Conservation (phyloP, 2,113 vertebrate species). For the Halichoerus grypus region DNA sequence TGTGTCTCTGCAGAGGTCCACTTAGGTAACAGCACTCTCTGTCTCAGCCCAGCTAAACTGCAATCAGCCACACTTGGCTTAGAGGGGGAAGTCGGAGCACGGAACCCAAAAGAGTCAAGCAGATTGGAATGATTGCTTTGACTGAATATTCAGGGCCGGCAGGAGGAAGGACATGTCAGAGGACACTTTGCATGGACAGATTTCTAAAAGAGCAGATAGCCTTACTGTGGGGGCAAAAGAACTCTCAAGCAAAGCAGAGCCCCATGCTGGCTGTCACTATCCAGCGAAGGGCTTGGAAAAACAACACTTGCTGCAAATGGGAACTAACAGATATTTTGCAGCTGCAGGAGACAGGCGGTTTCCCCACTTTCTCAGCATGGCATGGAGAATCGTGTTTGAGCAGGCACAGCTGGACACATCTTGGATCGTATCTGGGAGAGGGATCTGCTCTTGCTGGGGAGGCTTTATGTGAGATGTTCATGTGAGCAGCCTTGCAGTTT, state of each 20-base stretch:
- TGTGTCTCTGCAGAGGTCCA: background rate
- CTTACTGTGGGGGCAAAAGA: background rate
- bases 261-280: background rate
- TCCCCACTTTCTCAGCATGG: background rate
- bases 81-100: background rate
- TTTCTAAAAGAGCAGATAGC: background rate
- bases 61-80: background rate
- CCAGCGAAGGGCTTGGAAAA: background rate
- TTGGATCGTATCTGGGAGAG: background rate
- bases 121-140: background rate
- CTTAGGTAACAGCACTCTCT: background rate
- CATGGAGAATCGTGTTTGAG: background rate
- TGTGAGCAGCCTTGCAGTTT: background rate
- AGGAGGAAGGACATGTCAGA: background rate
- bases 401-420: background rate
- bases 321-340: slow-evolving; percentile 13
- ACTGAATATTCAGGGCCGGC: background rate
- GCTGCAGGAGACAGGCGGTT: background rate
- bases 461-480: background rate
- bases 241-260: background rate
- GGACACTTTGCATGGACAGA: background rate
- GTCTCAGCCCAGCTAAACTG: background rate
- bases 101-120: background rate
- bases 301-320: background rate
- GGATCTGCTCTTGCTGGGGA: background rate